These are phyloP conservation scores for Bombylius major DNA, from an alignment of 2,888 invertebrate species.

Conservation along the genomic window DNA sequence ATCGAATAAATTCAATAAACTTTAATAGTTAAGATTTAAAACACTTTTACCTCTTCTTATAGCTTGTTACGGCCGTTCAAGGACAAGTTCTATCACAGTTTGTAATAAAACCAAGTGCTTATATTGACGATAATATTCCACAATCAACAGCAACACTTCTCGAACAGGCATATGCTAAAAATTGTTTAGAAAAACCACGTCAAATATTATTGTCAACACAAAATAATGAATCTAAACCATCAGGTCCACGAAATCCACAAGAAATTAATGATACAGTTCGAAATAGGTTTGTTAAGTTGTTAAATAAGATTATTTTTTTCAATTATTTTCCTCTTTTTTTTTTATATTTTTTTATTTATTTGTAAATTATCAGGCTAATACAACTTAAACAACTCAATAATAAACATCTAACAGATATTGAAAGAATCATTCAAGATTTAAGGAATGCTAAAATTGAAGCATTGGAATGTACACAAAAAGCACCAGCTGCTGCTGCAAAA, in stretches of 20 bases:
- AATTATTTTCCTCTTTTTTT: background rate
- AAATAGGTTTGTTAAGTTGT: constrained; percentile 14
- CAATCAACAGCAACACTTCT: constrained; percentile 32
- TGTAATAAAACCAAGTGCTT: constrained; percentile 27
- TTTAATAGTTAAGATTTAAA: too few relatives aligned
- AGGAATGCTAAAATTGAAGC: constrained; percentile 35
- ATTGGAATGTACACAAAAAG: constrained; percentile 39
- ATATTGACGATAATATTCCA: constrained; percentile 15
- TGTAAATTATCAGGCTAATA: constrained; percentile 36
- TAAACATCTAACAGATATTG: constrained; percentile 35
- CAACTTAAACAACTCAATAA: constrained; percentile 44
- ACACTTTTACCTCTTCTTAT: background rate
- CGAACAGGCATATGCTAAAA: constrained; percentile 35
- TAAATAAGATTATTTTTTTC: background rate
- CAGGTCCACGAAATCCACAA: constrained; percentile 27
- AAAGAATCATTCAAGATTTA: constrained; percentile 36
- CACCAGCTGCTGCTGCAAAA: constrained; percentile 55
- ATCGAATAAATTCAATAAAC: too few relatives aligned
- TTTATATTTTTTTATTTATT: background rate
- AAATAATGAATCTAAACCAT: constrained; percentile 20
- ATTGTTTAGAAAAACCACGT: constrained; percentile 24
- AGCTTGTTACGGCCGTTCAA: constrained; percentile 31
- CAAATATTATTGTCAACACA: constrained; percentile 16
- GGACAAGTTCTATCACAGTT: constrained; percentile 34
- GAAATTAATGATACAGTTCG: constrained; percentile 28